Evolutionary conservation across 2,888 invertebrate genomes (phyloP).

Genomic region (Tachina grossa): DNA sequence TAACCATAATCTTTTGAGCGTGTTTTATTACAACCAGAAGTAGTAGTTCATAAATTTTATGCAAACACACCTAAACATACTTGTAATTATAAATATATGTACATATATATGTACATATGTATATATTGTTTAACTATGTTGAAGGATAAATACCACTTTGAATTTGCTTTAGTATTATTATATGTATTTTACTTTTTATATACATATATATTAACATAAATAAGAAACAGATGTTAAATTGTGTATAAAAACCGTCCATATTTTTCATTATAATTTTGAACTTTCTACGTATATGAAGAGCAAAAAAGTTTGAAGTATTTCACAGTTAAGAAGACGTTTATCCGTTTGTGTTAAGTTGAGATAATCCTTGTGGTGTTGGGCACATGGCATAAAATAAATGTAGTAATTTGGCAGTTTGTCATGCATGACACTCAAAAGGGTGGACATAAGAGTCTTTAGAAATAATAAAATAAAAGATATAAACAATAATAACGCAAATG

Average conservation of each 20-base stretch:
- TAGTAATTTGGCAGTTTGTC: conserved; percentile 5
- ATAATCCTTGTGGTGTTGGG: neutral
- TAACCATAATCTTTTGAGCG: neutral
- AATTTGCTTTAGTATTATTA: neutral
- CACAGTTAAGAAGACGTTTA: neutral
- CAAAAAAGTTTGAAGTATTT: neutral
- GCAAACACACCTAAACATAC: too few species aligned
- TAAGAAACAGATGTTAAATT: neutral
- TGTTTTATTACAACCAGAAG: neutral
- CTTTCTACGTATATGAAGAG: neutral
- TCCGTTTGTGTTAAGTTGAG: neutral
- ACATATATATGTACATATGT: too few species aligned
- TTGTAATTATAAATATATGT: too few species aligned
- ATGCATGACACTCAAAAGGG: neutral
- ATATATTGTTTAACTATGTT: neutral
- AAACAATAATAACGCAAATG: neutral
- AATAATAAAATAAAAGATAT: neutral
- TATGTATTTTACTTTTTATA: neutral
- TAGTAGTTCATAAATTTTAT: neutral
- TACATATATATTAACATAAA: neutral
- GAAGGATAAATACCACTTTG: neutral
- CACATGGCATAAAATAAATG: neutral
- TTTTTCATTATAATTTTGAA: neutral
- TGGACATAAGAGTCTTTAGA: neutral
- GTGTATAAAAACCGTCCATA: neutral